These are phyloP conservation scores for Platycheirus rosarum DNA, from an alignment of 2,888 invertebrate species.

Conservation along the genomic window DNA sequence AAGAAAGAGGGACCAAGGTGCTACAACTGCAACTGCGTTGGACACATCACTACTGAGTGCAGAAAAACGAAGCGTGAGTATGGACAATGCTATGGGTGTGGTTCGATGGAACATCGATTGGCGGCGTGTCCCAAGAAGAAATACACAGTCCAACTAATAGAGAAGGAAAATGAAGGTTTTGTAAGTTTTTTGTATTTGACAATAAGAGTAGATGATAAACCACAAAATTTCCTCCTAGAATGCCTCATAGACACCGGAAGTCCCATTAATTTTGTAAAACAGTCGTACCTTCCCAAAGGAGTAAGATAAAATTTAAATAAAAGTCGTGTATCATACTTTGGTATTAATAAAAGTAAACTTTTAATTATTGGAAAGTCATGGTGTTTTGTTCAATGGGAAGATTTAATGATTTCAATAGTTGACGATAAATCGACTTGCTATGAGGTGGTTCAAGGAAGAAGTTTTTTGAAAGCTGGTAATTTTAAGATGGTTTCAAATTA, in stretches of 20 bases:
- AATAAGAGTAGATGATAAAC: not conserved
- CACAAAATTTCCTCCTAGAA: not conserved
- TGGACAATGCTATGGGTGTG: not conserved
- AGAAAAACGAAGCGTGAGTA: not conserved
- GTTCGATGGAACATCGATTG: not conserved
- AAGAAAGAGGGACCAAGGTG: too few species aligned
- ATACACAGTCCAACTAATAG: too few species aligned
- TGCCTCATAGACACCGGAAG: too few species aligned
- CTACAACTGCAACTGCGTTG: not conserved
- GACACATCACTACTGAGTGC: not conserved
- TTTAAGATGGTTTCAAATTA: not conserved
- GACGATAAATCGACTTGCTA: not conserved
- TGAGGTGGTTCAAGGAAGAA: slow-evolving; percentile 2
- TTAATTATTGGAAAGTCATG: not conserved
- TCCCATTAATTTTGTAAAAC: too few species aligned
- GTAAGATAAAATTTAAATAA: not conserved
- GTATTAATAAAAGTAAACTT: not conserved
- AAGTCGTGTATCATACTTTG: not conserved
- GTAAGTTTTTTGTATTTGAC: not conserved
- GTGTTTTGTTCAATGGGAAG: not conserved
- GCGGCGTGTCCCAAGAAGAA: not conserved
- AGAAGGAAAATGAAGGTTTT: too few species aligned
- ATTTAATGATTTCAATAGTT: not conserved
- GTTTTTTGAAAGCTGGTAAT: slow-evolving; percentile 6
- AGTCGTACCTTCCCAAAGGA: not conserved